Base-by-base conservation (phyloP, 1,140 invertebrate genomes). In the Bombus turneri region DNA sequence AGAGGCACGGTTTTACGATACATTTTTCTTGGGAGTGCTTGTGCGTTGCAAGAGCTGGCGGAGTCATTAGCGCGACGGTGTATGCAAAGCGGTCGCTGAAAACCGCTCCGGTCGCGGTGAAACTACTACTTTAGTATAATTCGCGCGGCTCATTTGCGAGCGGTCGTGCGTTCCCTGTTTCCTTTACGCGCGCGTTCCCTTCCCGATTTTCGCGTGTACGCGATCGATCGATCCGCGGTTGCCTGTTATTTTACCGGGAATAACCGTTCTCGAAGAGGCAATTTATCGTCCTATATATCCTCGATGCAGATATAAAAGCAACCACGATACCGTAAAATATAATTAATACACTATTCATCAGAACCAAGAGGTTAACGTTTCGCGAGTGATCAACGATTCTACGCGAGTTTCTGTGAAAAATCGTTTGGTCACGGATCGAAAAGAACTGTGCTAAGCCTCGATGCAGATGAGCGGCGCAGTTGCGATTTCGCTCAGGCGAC, bases 21-120 rank as follows among this genome's bases (percentile, higher is more conserved):
- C 71, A 75, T 81, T 89, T 86, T 83, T 89, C 74, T 43, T 41
- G 62, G 18, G 10, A 34, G 6, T 41, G 80, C 37, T 34, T n/a
- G 28, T 25, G 22, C 69, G 39, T 31, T 59, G 72, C 75, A 72
- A 62, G 53, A 88, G 83, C 39, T 78, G 76, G 84, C 76, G 31
- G 53, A 53, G 79, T 88, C 75, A 81, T 88, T 83, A 88, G 43
- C 83, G 34, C 64, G n/a, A 71, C 47, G 62, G 59, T 59, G 80
- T 86, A 89, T 88, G 87, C 88, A 86, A 89, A 89, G 37, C 78
- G 76, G 71, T 59, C 57, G 76, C 76, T 85, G 88, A 85, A 89
- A 88, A 89, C 87, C 81, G 78, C 81, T 78, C 75, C 37, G 15
- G 25, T 41, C 83, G 31, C 28, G 31, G 41, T 39, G 83, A 72